A percentile compares a stretch with the other conserved stretches of the same genome.
Conservation (phyloP, 2,797 vertebrate genomes). For the Pseudocheirus occidentalis region DNA sequence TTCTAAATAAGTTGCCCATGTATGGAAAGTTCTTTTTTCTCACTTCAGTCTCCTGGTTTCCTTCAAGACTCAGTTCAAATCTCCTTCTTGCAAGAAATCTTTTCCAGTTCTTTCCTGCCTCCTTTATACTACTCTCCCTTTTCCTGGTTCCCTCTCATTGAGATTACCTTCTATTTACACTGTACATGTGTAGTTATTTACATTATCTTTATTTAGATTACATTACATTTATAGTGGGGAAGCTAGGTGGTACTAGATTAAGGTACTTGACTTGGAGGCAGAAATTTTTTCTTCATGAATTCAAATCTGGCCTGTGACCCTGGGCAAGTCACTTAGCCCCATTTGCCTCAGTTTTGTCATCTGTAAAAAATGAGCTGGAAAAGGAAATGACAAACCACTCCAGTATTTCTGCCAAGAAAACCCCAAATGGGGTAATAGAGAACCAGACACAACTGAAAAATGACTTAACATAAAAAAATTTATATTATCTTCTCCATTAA, state of each 20-base stretch:
- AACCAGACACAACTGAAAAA: not conserved
- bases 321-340: not conserved
- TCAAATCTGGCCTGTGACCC: not conserved
- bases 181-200: not conserved
- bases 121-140: not conserved
- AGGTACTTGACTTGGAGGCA: not conserved
- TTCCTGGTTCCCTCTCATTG: not conserved
- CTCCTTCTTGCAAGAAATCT: not conserved
- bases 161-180: not conserved
- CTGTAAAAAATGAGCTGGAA: not conserved
- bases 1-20: not conserved
- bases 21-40: not conserved
- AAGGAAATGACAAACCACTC: not conserved
- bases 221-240: not conserved
- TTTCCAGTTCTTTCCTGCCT: not conserved
- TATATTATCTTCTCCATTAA: not conserved
- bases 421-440: not conserved
- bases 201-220: not conserved
- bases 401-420: not conserved
- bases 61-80: not conserved
- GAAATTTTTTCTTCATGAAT: not conserved
- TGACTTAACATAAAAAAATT: not conserved
- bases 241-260: not conserved
- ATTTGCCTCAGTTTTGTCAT: not conserved
- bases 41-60: not conserved